Evolutionary conservation across 2,888 invertebrate species (phyloP), one percentile per base, ranked within the genome.

Genomic region (Oscheius sp.): DNA sequence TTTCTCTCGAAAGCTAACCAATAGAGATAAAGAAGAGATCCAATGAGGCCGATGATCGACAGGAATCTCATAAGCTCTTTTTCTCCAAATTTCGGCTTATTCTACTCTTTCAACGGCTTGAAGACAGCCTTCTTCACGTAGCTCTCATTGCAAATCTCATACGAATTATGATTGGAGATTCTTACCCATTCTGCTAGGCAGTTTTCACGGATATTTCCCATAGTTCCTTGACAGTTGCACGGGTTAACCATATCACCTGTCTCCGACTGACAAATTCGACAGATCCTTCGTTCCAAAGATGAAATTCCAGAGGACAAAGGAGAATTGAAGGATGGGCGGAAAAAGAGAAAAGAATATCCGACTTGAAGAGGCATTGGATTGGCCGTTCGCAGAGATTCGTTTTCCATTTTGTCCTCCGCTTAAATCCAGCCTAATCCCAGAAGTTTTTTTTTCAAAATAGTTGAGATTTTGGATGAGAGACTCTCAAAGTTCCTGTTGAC

Each of bases 201-300:
- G 25, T 67, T 67, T 46, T 79, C 80, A 68, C 81, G 82, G 17
- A 82, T 78, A 48, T 80, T 75, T n/a, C 78, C 83, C 75, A 82
- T 77, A 80, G 83, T 81, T 73, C 83, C 83, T 27, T 75, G 67
- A 65, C 83, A 83, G 45, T 73, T 79, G 42, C 83, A 83, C 20
- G 83, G 83, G 39, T 78, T 74, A 1, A 83, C 75, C 79, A 83
- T 79, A 20, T 52, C 71, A 3, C 81, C 82, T 6, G 76, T 76
- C 50, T 81, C 82, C 45, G 80, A 81, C 65, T 83, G 82, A 73
- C 83, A 83, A 55, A 83, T 83, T 34, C 83, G 74, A 69, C 83
- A 83, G 23, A 76, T 73, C 25, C 75, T 63, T 8, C 74, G 67
- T 12, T 72, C 72, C 17, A 63, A 33, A 5, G 73, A 71, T 6